Evolutionary conservation across 1,140 invertebrate genomes (phyloP).

Genomic region (Notospermus geniculatus): DNA sequence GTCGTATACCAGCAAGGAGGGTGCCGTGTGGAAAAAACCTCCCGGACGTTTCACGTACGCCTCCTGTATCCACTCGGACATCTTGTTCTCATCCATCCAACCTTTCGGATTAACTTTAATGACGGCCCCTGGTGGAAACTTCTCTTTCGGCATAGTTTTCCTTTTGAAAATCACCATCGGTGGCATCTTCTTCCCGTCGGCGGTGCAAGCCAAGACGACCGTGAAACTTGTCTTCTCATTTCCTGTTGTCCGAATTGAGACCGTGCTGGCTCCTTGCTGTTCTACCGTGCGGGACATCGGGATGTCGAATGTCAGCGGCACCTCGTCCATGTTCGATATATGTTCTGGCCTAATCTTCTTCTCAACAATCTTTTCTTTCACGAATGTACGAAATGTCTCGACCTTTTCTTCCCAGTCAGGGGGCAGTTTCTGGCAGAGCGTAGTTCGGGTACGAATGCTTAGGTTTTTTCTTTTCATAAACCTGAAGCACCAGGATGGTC

Average conservation of each 20-base stretch:
- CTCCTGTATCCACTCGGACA: conserved; percentile 24
- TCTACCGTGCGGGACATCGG: not conserved
- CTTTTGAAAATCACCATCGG: conserved; percentile 40
- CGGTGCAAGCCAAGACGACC: conserved; percentile 27
- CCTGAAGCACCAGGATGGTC: not conserved
- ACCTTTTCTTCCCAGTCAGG: not conserved
- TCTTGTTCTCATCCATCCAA: conserved; percentile 28
- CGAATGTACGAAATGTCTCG: not conserved
- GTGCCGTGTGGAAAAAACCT: conserved; percentile 6
- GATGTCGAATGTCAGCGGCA: no score
- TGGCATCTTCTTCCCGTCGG: conserved; percentile 34
- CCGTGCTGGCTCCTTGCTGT: not conserved
- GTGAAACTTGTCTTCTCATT: conserved; percentile 24
- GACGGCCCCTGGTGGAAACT: conserved; percentile 18
- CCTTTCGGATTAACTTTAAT: conserved; percentile 23
- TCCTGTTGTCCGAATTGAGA: not conserved
- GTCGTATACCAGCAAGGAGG: conserved; percentile 16
- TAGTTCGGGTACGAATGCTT: not conserved
- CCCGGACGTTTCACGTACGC: conserved; percentile 22
- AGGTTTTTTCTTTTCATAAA: conserved; percentile 1
- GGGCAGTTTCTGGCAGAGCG: not conserved
- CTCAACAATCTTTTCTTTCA: not conserved
- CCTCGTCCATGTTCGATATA: not conserved
- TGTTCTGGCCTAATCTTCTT: not conserved
- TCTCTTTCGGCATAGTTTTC: conserved; percentile 24